Evolutionary conservation across 2,113 vertebrate species (phyloP), one percentile per base, ranked within the genome.

Genomic region (Phrynocephalus versicolor): DNA sequence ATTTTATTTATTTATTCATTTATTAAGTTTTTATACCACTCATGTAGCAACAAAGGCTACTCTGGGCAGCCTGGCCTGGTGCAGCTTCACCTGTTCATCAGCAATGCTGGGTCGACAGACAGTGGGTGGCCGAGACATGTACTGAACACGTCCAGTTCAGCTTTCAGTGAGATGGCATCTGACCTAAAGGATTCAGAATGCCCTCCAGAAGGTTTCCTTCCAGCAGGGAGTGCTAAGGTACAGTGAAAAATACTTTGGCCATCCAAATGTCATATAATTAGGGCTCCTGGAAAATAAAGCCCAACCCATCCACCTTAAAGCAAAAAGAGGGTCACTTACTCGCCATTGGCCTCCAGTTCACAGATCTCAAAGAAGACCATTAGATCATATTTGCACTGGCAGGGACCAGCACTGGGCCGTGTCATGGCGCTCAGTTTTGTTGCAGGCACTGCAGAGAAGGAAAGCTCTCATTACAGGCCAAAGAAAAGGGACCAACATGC

Each of bases 281-380:
- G 69, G 33, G 74, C 14, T 57, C 30, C 14, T 14, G 21, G 30
- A 65, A 21, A 1, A 14, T 12, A 74, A 25, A 19, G 1, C 33
- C 7, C 67, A 6, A 1, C 13, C 23, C 21, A 30, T 9, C 15
- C 8, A 16, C 25, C 33, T 45, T 5, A 14, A 5, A 2, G 0
- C 16, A 41, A 35, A 15, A 6, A 0, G 6, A 51, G 5, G 30
- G 35, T 55, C 75, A 98, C 99, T 97, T 88, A 99, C 99, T 99
- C 99, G 92, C 99, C 99, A 0, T 97, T 99, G 86, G 99, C 98
- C 88, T 99, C 99, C 93, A 99, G 97, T 93, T 99, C 99, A 6
- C 98, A 99, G 96, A 99, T 99, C 96, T 99, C 98, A 1, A 99
- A 99, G 95, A 98, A 98, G 25, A 99, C 98, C 97, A 99, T 98